phyloP scores from a whole-genome alignment of 2,888 invertebrate species.

The Labia minor region DNA sequence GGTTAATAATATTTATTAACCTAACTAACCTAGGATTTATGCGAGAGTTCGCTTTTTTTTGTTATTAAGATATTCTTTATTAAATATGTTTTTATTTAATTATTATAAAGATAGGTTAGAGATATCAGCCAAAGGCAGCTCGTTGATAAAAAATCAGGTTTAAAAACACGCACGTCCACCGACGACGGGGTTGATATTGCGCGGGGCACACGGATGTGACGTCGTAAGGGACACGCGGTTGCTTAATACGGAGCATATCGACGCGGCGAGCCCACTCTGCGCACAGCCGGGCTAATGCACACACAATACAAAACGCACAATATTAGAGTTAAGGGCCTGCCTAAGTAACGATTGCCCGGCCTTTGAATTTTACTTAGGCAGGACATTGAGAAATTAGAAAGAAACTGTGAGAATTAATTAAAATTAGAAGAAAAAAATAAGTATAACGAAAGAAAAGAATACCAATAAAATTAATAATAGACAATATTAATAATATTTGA shows the following conservation, averaged over 20 bases:
- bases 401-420: background rate
- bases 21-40: background rate
- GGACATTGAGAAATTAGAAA: background rate
- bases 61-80: background rate
- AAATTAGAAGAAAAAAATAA: background rate
- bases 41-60: background rate
- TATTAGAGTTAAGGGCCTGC: slow-evolving; percentile 23
- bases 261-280: slow-evolving; percentile 72
- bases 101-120: background rate
- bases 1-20: background rate
- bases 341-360: slow-evolving; percentile 16
- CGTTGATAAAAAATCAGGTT: background rate
- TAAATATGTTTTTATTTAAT: background rate
- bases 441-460: background rate
- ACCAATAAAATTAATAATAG: too few species aligned
- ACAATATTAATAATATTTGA: too few species aligned
- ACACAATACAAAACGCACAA: slow-evolving; percentile 29
- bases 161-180: background rate
- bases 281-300: slow-evolving; percentile 57
- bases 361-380: background rate
- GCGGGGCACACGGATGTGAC: background rate
- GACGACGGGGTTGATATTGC: slow-evolving; percentile 13
- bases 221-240: background rate
- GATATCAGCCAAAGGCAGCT: background rate
- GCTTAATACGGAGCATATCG: slow-evolving; percentile 73